Evolutionary conservation across 1,140 invertebrate genomes (phyloP).

Genomic region (Neodiprion fabricii): DNA sequence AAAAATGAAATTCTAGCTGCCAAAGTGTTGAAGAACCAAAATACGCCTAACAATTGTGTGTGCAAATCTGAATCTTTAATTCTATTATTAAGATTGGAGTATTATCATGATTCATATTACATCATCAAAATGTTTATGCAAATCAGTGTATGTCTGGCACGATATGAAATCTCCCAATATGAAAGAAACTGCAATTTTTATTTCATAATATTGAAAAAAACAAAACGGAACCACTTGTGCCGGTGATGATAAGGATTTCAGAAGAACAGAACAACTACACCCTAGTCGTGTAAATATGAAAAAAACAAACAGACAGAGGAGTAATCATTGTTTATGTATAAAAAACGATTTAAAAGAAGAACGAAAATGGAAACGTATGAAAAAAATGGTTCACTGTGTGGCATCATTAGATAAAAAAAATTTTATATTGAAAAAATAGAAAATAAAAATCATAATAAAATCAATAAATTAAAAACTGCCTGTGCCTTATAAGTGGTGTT

Average conservation of each 20-base stretch:
- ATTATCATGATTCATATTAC: too few species aligned
- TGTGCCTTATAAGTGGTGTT: conserved; percentile 6
- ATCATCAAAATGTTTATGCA: not conserved
- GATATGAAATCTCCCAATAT: too few species aligned
- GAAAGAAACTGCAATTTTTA: too few species aligned
- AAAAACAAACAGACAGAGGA: conserved; percentile 20
- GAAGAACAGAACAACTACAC: conserved; percentile 27
- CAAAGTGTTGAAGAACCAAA: not conserved
- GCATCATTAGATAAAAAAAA: conserved; percentile 58
- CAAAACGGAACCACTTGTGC: conserved; percentile 4
- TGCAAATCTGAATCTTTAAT: not conserved
- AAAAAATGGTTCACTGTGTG: conserved; percentile 56
- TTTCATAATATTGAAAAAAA: conserved; percentile 1
- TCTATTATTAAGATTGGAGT: not conserved
- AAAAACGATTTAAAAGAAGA: not conserved
- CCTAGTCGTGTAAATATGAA: conserved; percentile 59
- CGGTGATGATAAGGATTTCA: not conserved
- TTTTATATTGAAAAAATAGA: conserved; percentile 58
- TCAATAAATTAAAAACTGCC: conserved; percentile 53
- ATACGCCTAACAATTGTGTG: not conserved
- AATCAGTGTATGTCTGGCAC: not conserved
- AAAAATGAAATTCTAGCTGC: not conserved
- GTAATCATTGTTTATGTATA: conserved; percentile 46
- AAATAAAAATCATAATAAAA: conserved; percentile 61
- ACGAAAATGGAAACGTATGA: not conserved